These are phyloP conservation scores for Etheostoma perlongum DNA, from an alignment of 2,797 vertebrate genomes.

Conservation along the genomic window DNA sequence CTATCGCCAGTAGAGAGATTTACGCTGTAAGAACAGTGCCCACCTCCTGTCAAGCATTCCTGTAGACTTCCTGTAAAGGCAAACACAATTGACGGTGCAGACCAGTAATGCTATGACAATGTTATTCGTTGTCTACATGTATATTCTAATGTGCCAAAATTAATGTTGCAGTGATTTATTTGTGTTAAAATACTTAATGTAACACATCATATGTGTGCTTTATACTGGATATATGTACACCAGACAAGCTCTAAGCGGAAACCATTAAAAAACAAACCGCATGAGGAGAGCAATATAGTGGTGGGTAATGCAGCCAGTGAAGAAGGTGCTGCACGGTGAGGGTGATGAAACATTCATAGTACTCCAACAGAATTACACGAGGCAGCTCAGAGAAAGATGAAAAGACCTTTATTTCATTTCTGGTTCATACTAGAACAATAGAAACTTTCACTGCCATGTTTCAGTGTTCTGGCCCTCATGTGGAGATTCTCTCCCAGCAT, in stretches of 20 bases:
- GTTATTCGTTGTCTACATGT: not conserved
- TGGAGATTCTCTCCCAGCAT: not conserved
- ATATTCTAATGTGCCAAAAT: conserved; percentile 5
- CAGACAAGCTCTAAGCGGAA: not conserved
- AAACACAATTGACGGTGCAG: not conserved
- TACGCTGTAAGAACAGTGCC: not conserved
- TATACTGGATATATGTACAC: not conserved
- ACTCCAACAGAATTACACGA: conserved; percentile 28
- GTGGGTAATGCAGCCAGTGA: conserved; percentile 7
- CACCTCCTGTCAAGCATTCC: not conserved
- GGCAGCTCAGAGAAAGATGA: conserved; percentile 40
- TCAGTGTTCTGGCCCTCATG: conserved; percentile 7
- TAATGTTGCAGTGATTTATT: not conserved
- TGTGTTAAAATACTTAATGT: not conserved
- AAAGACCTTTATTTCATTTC: conserved; percentile 36
- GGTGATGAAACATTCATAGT: conserved; percentile 36
- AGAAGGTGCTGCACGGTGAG: conserved; percentile 14
- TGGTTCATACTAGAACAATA: conserved; percentile 40
- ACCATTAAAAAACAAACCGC: not conserved
- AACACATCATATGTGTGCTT: not conserved
- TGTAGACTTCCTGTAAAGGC: not conserved
- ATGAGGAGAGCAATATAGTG: conserved; percentile 1
- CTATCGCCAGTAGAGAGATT: not conserved
- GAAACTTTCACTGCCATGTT: conserved; percentile 2
- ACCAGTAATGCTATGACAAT: not conserved